Conservation (phyloP, 1,140 invertebrate genomes). For the Parapsyche elsis region DNA sequence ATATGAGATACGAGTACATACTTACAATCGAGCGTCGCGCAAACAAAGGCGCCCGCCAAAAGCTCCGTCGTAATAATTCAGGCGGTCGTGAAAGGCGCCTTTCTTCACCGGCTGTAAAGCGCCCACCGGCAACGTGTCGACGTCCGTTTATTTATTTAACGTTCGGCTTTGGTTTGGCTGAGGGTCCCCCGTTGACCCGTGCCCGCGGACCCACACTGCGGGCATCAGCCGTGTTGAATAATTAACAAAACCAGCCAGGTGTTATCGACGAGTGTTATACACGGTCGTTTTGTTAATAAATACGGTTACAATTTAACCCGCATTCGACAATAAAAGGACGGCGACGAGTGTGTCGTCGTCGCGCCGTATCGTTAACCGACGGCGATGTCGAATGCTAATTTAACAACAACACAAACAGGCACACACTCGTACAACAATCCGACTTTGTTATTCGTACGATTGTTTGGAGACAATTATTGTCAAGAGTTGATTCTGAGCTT, state of each 20-base stretch:
- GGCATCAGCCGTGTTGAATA: slow-evolving; percentile 22
- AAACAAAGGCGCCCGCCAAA: background rate
- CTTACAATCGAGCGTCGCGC: background rate
- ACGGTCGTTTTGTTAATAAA: background rate
- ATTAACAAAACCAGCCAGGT: background rate
- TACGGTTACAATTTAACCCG: no score
- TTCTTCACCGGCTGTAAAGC: background rate
- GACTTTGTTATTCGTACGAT: no score
- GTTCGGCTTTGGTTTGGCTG: slow-evolving; percentile 16
- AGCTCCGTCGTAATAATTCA: slow-evolving; percentile 20
- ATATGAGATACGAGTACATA: no score
- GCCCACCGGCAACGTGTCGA: background rate
- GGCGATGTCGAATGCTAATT: no score
- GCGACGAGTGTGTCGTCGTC: no score
- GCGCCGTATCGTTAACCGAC: no score
- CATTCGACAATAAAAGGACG: no score
- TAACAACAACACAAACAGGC: no score
- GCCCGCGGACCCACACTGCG: background rate
- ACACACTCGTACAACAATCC: no score
- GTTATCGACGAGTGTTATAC: slow-evolving; percentile 5
- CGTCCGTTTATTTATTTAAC: slow-evolving; percentile 15
- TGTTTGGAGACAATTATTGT: no score
- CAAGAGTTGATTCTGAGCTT: no score
- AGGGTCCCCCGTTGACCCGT: background rate
- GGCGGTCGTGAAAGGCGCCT: background rate